A percentile compares a stretch with the other conserved stretches of the same genome.
Evolutionary conservation across 2,113 vertebrate species (phyloP).

Genomic region (Lagopus muta): DNA sequence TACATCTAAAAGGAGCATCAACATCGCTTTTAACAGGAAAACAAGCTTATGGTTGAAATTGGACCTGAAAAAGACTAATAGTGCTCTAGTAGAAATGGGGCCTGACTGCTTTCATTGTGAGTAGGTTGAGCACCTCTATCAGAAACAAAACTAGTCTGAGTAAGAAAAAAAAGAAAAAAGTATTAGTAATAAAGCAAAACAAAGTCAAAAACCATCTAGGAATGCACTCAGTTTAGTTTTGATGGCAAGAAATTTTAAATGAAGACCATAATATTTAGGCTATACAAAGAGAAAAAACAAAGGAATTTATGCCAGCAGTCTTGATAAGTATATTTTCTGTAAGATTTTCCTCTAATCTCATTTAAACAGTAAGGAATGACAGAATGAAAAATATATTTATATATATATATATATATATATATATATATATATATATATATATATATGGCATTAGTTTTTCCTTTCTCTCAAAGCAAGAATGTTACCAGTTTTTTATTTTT

Average conservation of each 20-base stretch:
- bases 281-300: neutral
- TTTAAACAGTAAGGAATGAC: neutral
- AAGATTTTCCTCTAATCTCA: neutral
- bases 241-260: neutral
- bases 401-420: too few species aligned
- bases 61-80: neutral
- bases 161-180: neutral
- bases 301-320: neutral
- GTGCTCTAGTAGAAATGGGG: neutral
- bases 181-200: neutral
- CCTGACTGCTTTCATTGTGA: neutral
- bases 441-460: neutral
- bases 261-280: rapidly evolving
- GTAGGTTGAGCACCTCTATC: neutral
- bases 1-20: neutral
- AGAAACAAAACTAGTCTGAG: neutral
- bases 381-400: neutral
- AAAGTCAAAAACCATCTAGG: neutral
- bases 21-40: too few species aligned
- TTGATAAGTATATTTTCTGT: neutral
- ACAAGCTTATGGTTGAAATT: neutral
- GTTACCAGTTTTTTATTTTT: neutral
- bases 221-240: neutral
- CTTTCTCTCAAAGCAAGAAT: neutral
- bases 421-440: too few species aligned